Evolutionary conservation across 2,888 invertebrate genomes (phyloP).

Genomic region (Hypomecis atomaria): DNA sequence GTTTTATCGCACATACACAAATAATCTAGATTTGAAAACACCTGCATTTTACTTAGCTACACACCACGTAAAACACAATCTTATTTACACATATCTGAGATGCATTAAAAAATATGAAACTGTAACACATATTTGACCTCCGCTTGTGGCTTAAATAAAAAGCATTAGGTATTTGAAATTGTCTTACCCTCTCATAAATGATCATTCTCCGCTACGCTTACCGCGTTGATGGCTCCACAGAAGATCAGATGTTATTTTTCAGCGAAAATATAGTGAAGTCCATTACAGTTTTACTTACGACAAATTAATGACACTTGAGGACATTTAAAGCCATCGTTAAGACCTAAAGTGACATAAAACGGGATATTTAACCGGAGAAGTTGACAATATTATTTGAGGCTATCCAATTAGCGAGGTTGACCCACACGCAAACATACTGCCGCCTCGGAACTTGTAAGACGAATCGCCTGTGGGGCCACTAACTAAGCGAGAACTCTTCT

Average conservation of each 20-base stretch:
- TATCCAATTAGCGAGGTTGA: conserved; percentile 40
- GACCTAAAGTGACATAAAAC: conserved; percentile 21
- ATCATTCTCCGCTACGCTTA: too few species aligned
- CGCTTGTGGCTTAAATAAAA: too few species aligned
- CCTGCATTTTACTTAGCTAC: too few species aligned
- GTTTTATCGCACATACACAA: too few species aligned
- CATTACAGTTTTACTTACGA: conserved; percentile 18
- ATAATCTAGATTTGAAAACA: too few species aligned
- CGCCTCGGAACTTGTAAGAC: conserved; percentile 67
- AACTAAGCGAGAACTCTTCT: conserved; percentile 9
- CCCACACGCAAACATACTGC: conserved; percentile 56
- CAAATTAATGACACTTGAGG: conserved; percentile 12
- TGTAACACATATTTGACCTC: too few species aligned
- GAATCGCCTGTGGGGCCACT: conserved; percentile 49
- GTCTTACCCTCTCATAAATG: neutral
- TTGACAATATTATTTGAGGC: conserved; percentile 43
- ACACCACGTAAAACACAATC: too few species aligned
- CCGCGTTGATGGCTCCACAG: too few species aligned
- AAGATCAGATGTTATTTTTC: neutral
- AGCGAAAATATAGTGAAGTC: conserved; percentile 1
- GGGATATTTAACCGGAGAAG: conserved; percentile 20
- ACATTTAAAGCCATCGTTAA: conserved; percentile 15
- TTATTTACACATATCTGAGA: too few species aligned
- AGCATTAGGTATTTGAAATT: neutral
- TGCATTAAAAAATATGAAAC: too few species aligned